phyloP scores from a whole-genome alignment of 1,140 invertebrate genomes.

The Caligus rogercresseyi region DNA sequence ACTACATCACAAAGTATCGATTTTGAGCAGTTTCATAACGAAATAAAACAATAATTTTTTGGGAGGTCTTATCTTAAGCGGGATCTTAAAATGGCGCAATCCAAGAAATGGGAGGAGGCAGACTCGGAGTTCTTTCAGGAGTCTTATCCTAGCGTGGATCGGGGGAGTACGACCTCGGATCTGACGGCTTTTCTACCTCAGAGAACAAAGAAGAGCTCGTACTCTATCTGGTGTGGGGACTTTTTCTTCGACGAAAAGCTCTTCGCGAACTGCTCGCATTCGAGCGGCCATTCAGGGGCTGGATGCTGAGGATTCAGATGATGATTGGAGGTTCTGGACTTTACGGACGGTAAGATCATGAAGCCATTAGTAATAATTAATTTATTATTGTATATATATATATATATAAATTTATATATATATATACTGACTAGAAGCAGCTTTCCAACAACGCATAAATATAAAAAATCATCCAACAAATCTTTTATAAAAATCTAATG shows the following conservation, averaged over 20 bases:
- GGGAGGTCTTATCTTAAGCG: too few relatives aligned
- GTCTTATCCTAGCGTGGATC: neutral
- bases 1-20: too few relatives aligned
- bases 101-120: neutral
- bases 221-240: neutral
- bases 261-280: neutral
- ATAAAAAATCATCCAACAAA: too few relatives aligned
- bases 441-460: too few relatives aligned
- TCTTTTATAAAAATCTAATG: too few relatives aligned
- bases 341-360: neutral
- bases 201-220: neutral
- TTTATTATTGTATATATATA: too few relatives aligned
- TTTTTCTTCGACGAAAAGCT: neutral
- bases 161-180: neutral
- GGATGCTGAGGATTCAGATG: neutral
- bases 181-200: neutral
- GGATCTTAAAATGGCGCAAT: neutral
- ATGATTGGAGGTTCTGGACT: neutral
- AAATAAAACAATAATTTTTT: too few relatives aligned
- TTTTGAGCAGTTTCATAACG: too few relatives aligned
- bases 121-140: neutral
- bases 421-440: too few relatives aligned
- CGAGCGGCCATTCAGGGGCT: neutral
- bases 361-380: too few relatives aligned
- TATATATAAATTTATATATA: too few relatives aligned